A percentile compares a stretch with the other conserved stretches of the same genome.
These are phyloP conservation scores for Stenchaetothrips biformis DNA, from an alignment of 2,888 invertebrate species.

Conservation along the genomic window DNA sequence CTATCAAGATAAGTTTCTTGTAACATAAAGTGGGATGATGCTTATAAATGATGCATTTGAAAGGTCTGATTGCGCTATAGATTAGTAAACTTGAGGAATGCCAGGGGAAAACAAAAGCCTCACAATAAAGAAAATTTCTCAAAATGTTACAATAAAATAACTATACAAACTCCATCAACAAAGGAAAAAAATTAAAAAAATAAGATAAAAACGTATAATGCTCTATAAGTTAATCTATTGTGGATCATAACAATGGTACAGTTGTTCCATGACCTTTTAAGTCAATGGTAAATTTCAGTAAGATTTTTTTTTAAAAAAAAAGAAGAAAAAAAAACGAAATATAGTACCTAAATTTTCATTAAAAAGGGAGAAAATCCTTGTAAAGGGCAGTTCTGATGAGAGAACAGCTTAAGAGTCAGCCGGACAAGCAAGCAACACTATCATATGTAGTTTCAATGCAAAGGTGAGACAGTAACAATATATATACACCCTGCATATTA, in stretches of 20 bases:
- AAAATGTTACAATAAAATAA: neutral
- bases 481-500: neutral
- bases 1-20: neutral
- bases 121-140: neutral
- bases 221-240: neutral
- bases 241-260: neutral
- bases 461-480: neutral
- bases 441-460: too few relatives aligned
- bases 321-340: too few relatives aligned
- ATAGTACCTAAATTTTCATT: too few relatives aligned
- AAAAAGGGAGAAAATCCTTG: too few relatives aligned
- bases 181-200: neutral
- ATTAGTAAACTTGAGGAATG: neutral
- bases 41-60: neutral
- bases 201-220: neutral
- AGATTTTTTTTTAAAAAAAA: too few relatives aligned
- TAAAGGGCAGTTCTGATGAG: too few relatives aligned
- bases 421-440: too few relatives aligned
- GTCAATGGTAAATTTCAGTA: too few relatives aligned
- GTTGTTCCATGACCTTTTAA: neutral
- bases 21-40: neutral
- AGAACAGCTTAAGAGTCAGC: too few relatives aligned
- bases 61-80: neutral
- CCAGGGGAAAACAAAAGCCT: slow-evolving; percentile 11
- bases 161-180: neutral